phyloP scores from a whole-genome alignment of 2,797 vertebrate species.

The Xenentodon cancila region DNA sequence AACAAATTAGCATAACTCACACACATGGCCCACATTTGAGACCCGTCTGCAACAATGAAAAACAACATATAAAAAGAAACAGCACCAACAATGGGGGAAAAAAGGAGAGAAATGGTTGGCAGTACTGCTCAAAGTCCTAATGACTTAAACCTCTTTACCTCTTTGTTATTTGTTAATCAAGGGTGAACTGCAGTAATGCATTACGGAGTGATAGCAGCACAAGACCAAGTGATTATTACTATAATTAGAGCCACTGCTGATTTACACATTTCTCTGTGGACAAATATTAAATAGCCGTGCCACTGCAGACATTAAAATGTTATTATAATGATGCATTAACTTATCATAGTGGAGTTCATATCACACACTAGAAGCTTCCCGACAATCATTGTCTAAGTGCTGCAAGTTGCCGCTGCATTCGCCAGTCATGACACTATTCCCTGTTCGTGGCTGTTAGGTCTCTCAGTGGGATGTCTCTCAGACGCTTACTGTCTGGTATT shows the following conservation, averaged over 20 bases:
- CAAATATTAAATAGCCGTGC: slow-evolving; percentile 73
- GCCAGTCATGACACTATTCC: slow-evolving; percentile 48
- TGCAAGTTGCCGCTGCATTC: slow-evolving; percentile 48
- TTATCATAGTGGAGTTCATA: slow-evolving; percentile 68
- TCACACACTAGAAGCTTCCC: slow-evolving; percentile 57
- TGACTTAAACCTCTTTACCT: slow-evolving; percentile 81
- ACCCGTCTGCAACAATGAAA: slow-evolving; percentile 72
- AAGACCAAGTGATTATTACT: slow-evolving; percentile 78
- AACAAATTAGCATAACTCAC: slow-evolving; percentile 99
- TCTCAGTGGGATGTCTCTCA: slow-evolving; percentile 67
- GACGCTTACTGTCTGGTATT: slow-evolving; percentile 63
- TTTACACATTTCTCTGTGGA: slow-evolving; percentile 76
- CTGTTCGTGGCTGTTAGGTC: slow-evolving; percentile 55
- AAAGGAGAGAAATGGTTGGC: slow-evolving; percentile 80
- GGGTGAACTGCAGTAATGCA: slow-evolving; percentile 74
- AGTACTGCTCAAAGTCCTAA: slow-evolving; percentile 81
- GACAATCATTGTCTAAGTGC: slow-evolving; percentile 69
- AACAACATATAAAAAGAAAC: slow-evolving; percentile 50
- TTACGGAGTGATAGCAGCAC: slow-evolving; percentile 71
- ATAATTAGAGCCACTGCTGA: slow-evolving; percentile 79
- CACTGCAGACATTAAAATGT: slow-evolving; percentile 82
- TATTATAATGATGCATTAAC: slow-evolving; percentile 82
- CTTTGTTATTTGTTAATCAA: slow-evolving; percentile 79
- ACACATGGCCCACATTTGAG: slow-evolving; percentile 98
- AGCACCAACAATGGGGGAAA: slow-evolving; percentile 54